Percentiles rank a stretch among this genome's conserved stretches.
Conservation (phyloP, 2,888 invertebrate species). For the Amitus sp. region DNA sequence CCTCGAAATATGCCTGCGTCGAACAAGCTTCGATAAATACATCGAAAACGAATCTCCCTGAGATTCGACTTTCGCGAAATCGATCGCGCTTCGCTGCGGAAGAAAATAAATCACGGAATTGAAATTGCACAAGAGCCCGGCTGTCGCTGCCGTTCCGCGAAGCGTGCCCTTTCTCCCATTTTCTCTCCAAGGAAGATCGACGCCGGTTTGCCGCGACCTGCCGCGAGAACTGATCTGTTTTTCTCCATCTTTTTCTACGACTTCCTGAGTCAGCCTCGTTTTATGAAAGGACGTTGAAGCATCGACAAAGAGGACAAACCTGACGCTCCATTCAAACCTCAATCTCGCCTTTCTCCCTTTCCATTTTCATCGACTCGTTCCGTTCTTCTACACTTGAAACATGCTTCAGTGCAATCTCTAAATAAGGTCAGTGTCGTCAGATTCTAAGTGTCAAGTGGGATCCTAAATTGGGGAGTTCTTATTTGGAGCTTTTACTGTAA, state of each 20-base stretch:
- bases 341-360: too few species aligned
- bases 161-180: constrained; percentile 29
- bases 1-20: neutral
- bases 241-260: constrained; percentile 25
- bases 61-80: constrained; percentile 25
- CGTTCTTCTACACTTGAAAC: too few species aligned
- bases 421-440: too few species aligned
- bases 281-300: too few species aligned
- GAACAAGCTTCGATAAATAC: constrained; percentile 4
- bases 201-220: constrained; percentile 26
- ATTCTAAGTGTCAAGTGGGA: too few species aligned
- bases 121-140: constrained; percentile 47
- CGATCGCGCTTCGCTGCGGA: constrained; percentile 42
- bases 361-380: too few species aligned
- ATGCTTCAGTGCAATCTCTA: too few species aligned
- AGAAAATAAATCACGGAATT: constrained; percentile 55
- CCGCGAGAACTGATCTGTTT: constrained; percentile 13
- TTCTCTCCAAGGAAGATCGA: constrained; percentile 17
- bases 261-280: neutral
- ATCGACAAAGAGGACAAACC: too few species aligned
- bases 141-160: constrained; percentile 17
- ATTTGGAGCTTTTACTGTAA: too few species aligned
- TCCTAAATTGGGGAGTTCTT: too few species aligned
- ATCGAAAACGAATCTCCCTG: constrained; percentile 23
- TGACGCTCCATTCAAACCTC: too few species aligned